Conservation (phyloP, 2,797 vertebrate species). For the Pantherophis vulpinus region DNA sequence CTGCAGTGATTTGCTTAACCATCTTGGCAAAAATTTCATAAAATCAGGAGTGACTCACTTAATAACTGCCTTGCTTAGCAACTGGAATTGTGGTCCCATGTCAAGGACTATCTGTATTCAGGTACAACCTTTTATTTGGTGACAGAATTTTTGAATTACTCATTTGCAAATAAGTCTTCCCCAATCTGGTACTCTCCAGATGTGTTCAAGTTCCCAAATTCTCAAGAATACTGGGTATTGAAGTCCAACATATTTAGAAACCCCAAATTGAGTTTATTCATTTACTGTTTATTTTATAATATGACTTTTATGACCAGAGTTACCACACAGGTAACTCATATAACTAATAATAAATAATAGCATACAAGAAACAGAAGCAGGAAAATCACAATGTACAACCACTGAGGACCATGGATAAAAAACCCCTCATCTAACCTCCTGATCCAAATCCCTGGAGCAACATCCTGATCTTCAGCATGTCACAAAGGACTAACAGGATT, state of each 20-base stretch:
- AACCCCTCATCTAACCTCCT: not conserved
- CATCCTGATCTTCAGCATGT: not conserved
- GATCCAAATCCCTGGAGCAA: not conserved
- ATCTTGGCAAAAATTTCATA: not conserved
- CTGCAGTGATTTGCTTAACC: not conserved
- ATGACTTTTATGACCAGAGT: not conserved
- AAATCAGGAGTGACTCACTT: not conserved
- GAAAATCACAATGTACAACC: not conserved
- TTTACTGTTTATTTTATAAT: not conserved
- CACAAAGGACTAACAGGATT: not conserved
- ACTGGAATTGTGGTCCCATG: not conserved
- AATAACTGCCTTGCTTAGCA: not conserved
- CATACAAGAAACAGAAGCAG: not conserved
- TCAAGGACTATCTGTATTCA: not conserved
- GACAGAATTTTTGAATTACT: not conserved
- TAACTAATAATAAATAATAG: not conserved
- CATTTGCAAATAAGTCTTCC: not conserved
- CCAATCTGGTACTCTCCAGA: not conserved
- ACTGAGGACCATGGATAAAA: not conserved
- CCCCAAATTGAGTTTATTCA: not conserved
- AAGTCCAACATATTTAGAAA: not conserved
- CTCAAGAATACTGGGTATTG: not conserved
- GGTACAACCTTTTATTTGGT: not conserved
- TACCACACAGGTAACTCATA: not conserved
- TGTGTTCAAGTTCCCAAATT: not conserved